These are phyloP conservation scores for Ataeniobius toweri DNA, from an alignment of 2,797 vertebrate species.

Conservation along the genomic window DNA sequence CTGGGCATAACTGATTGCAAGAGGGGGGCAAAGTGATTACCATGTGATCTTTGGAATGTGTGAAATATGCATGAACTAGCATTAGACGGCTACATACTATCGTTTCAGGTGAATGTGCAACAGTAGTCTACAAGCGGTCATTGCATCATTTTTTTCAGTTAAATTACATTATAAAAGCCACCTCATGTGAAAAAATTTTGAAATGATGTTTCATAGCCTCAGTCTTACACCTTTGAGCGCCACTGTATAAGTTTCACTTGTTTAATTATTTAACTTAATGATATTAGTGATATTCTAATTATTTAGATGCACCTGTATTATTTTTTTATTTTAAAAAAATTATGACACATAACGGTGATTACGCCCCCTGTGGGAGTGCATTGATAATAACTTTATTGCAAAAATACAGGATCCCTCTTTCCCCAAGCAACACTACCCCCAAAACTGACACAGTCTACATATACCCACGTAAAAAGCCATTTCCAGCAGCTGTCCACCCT, in stretches of 20 bases:
- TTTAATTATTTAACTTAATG: too few relatives aligned
- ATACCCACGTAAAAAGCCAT: constrained; percentile 59
- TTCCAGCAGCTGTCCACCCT: constrained; percentile 16
- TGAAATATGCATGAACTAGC: background rate
- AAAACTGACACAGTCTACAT: constrained; percentile 68
- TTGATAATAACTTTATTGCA: constrained; percentile 90
- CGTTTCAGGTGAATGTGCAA: background rate
- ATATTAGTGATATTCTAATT: too few relatives aligned
- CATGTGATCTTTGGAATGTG: background rate
- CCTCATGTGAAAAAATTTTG: background rate
- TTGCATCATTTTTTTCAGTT: background rate
- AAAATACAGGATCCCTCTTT: constrained; percentile 89
- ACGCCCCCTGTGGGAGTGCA: constrained; percentile 83
- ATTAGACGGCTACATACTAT: too few relatives aligned
- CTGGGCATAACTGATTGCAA: too few relatives aligned
- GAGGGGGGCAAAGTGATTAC: too few relatives aligned
- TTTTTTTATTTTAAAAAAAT: constrained; percentile 26
- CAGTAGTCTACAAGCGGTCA: background rate
- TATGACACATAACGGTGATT: constrained; percentile 65
- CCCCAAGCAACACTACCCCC: constrained; percentile 82
- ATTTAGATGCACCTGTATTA: too few relatives aligned
- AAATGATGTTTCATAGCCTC: too few relatives aligned
- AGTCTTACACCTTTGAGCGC: too few relatives aligned
- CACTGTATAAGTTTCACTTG: too few relatives aligned
- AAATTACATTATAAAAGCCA: background rate